These are phyloP conservation scores for Crotalus tigris DNA, from an alignment of 2,113 vertebrate genomes.

Conservation along the genomic window DNA sequence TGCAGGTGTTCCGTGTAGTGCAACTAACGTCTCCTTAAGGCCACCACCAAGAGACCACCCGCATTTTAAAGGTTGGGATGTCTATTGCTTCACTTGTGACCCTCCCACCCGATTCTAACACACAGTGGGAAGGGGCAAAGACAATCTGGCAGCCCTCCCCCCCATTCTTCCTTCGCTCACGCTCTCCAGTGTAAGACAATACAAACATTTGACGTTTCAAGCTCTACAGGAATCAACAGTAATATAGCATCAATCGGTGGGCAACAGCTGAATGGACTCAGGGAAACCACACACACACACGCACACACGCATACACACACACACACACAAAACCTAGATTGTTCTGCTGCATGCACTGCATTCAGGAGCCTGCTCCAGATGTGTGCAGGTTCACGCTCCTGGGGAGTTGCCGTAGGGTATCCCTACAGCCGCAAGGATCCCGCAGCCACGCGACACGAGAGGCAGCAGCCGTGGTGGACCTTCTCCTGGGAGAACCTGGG, in stretches of 20 bases:
- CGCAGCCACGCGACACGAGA: neutral
- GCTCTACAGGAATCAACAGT: slow-evolving; percentile 20
- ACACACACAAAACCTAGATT: neutral
- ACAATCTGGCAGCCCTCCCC: neutral
- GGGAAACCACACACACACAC: neutral
- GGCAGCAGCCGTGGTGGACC: neutral
- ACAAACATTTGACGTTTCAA: slow-evolving; percentile 25
- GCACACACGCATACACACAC: neutral
- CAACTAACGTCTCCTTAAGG: slow-evolving; percentile 21
- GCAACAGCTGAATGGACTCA: neutral
- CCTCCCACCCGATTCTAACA: neutral
- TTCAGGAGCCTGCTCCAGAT: neutral
- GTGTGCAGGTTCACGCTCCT: neutral
- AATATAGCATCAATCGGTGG: neutral
- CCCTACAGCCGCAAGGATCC: neutral
- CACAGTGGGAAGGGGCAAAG: neutral
- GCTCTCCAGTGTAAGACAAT: slow-evolving; percentile 14
- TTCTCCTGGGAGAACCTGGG: neutral
- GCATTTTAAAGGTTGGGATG: neutral
- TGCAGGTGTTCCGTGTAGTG: slow-evolving; percentile 3
- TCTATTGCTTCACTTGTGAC: neutral
- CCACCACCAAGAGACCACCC: neutral
- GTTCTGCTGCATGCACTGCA: neutral
- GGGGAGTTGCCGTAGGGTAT: neutral
- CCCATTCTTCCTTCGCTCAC: neutral